Conservation (phyloP, 1,140 invertebrate genomes). For the Brachionus plicatilis region DNA sequence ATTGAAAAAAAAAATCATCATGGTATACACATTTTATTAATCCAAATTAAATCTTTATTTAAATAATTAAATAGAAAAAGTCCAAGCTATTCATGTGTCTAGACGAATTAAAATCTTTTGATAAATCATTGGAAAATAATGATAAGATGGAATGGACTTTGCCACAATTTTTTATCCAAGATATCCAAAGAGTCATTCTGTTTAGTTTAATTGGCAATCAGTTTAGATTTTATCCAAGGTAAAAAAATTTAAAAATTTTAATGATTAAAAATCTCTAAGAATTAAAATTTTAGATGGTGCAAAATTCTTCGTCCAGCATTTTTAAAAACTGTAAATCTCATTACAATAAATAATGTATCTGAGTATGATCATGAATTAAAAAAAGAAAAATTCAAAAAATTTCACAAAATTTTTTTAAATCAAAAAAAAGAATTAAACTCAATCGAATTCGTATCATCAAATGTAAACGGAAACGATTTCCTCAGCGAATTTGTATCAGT, state of each 20-base stretch:
- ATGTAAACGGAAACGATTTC: neutral
- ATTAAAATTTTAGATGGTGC: conserved; percentile 11
- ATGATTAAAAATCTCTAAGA: neutral
- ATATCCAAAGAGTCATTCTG: conserved; percentile 36
- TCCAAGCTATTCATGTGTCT: neutral
- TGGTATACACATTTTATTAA: neutral
- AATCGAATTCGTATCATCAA: neutral
- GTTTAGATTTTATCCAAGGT: conserved; percentile 31
- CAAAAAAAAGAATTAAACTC: neutral
- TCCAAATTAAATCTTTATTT: neutral
- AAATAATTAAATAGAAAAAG: conserved; percentile 5
- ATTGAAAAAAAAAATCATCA: conserved; percentile 14
- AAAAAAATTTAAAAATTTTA: neutral
- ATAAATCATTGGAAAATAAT: conserved; percentile 19
- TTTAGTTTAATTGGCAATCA: conserved; percentile 4
- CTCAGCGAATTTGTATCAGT: neutral
- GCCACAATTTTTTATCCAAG: conserved; percentile 35
- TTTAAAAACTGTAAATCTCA: conserved; percentile 16
- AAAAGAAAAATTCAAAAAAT: neutral
- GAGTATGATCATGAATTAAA: neutral
- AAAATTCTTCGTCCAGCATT: conserved; percentile 14
- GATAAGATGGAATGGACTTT: conserved; percentile 9
- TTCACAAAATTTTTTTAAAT: neutral
- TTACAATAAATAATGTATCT: conserved; percentile 21
- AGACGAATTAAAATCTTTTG: conserved; percentile 14